Evolutionary conservation across 1,140 invertebrate species (phyloP).

Genomic region (Drosophila grimshawi): DNA sequence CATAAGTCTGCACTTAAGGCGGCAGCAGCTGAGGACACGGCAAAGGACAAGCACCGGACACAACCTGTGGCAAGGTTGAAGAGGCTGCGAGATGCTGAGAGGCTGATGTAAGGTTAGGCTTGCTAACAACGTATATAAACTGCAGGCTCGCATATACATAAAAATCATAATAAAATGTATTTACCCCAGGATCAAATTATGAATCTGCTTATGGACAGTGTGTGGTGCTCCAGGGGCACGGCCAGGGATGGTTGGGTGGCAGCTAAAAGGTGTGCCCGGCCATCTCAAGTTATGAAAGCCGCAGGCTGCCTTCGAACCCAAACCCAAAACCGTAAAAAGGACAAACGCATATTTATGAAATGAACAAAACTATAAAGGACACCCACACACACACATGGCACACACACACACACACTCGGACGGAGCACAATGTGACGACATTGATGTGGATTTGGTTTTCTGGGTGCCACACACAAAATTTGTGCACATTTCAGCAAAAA

Average conservation of each 20-base stretch:
- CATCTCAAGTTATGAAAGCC: conserved; percentile 70
- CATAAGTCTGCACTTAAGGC: conserved; percentile 76
- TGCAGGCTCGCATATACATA: conserved; percentile 70
- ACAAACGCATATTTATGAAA: conserved; percentile 83
- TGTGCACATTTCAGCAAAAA: conserved; percentile 81
- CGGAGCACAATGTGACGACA: conserved; percentile 70
- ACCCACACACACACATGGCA: conserved; percentile 33
- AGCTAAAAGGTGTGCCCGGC: conserved; percentile 72
- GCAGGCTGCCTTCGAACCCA: conserved; percentile 53
- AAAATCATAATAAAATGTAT: conserved; percentile 84
- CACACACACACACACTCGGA: conserved; percentile 6
- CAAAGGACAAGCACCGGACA: conserved; percentile 44
- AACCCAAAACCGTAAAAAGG: conserved; percentile 58
- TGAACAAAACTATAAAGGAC: conserved; percentile 78
- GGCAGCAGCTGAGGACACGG: conserved; percentile 7
- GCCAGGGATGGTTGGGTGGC: conserved; percentile 48
- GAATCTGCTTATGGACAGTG: conserved; percentile 74
- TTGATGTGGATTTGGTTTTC: conserved; percentile 70
- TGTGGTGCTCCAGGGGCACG: background rate
- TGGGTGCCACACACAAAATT: conserved; percentile 69
- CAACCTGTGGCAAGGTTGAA: conserved; percentile 77
- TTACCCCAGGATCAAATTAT: conserved; percentile 84
- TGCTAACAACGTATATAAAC: conserved; percentile 44
- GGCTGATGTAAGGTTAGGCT: conserved; percentile 15
- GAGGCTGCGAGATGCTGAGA: background rate